These are phyloP conservation scores for Eriocheir sinensis DNA, from an alignment of 1,140 invertebrate genomes.

Conservation along the genomic window DNA sequence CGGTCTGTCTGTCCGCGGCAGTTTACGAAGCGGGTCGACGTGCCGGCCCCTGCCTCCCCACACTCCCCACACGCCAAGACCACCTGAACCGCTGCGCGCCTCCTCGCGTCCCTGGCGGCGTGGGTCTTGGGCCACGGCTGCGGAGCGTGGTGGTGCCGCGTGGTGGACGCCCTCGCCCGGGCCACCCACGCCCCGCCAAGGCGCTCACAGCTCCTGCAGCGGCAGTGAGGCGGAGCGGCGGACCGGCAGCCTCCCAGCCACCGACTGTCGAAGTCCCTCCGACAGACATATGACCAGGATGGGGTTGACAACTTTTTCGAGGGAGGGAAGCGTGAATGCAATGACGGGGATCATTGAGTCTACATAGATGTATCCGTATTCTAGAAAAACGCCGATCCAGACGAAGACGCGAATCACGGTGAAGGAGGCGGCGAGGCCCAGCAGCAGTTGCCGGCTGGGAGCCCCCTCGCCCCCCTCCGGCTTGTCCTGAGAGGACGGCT, in stretches of 20 bases:
- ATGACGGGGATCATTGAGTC: background rate
- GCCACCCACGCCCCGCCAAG: too few relatives aligned
- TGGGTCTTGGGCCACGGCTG: too few relatives aligned
- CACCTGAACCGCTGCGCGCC: too few relatives aligned
- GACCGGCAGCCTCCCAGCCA: background rate
- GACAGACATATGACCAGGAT: background rate
- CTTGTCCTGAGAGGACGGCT: too few relatives aligned
- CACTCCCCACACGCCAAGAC: too few relatives aligned
- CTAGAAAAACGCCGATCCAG: background rate
- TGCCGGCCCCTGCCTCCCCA: too few relatives aligned
- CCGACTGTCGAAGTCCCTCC: background rate
- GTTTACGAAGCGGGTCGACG: too few relatives aligned
- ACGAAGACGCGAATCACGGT: background rate
- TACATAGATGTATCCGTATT: background rate
- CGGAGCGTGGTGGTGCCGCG: too few relatives aligned
- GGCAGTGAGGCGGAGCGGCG: background rate
- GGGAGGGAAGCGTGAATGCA: background rate
- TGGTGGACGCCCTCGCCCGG: too few relatives aligned
- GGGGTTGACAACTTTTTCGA: background rate
- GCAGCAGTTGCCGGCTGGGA: background rate
- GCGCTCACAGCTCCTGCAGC: background rate
- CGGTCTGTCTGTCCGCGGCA: too few relatives aligned
- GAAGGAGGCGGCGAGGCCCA: background rate
- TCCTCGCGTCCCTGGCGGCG: too few relatives aligned
- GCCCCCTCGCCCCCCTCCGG: background rate